Evolutionary conservation across 2,888 invertebrate genomes (phyloP).

Genomic region (Aethes cnicana): DNA sequence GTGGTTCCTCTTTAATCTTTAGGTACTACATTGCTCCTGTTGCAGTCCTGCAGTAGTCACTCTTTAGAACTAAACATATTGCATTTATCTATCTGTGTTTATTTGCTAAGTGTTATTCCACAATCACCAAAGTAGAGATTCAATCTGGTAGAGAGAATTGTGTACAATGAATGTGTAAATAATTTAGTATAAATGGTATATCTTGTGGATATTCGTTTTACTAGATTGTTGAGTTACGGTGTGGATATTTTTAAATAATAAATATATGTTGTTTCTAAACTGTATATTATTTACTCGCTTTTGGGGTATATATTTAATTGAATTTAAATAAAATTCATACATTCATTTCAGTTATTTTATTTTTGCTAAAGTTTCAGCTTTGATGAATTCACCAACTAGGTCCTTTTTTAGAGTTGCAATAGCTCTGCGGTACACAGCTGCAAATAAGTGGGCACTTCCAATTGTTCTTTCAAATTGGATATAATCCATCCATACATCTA

Average conservation of each 20-base stretch:
- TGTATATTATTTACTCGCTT: constrained; percentile 42
- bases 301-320: constrained; percentile 30
- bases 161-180: constrained; percentile 75
- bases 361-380: constrained; percentile 77
- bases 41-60: constrained; percentile 63
- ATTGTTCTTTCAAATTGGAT: constrained; percentile 86
- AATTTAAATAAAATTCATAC: constrained; percentile 34
- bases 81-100: constrained; percentile 72
- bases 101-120: constrained; percentile 79
- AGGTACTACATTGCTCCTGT: constrained; percentile 84
- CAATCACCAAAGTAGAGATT: constrained; percentile 73
- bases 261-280: constrained; percentile 71
- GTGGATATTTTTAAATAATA: constrained; percentile 73
- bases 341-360: constrained; percentile 51
- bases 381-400: constrained; percentile 79
- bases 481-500: constrained; percentile 88
- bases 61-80: constrained; percentile 48
- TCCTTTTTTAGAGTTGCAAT: constrained; percentile 80
- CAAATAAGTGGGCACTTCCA: constrained; percentile 81
- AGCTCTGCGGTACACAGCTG: constrained; percentile 84
- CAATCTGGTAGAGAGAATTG: constrained; percentile 55
- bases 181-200: constrained; percentile 75
- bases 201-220: constrained; percentile 71
- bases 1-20: constrained; percentile 92
- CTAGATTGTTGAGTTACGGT: constrained; percentile 72